Evolutionary conservation across 2,888 invertebrate genomes (phyloP).

Genomic region (Dysmachus trigonus): DNA sequence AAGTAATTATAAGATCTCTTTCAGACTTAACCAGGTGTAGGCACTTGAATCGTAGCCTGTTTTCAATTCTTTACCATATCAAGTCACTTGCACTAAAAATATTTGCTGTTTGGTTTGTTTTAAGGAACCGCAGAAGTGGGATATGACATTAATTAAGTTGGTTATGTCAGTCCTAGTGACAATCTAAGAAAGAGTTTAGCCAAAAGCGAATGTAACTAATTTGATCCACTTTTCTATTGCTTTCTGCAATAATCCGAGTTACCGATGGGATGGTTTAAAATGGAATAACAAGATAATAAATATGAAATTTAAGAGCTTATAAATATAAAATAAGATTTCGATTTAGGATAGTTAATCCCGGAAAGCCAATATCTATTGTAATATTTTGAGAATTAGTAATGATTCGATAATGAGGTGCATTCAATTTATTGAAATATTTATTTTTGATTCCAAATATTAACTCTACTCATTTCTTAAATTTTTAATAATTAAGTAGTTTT

Average conservation of each 20-base stretch:
- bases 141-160: background rate
- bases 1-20: background rate
- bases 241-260: background rate
- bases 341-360: background rate
- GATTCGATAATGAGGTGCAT: too few species aligned
- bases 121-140: background rate
- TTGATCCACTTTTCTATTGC: background rate
- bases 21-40: background rate
- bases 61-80: background rate
- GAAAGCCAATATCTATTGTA: too few species aligned
- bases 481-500: too few species aligned
- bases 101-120: background rate
- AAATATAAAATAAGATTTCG: too few species aligned
- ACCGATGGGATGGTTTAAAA: background rate
- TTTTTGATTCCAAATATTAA: too few species aligned
- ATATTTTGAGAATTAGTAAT: too few species aligned
- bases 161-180: background rate
- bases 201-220: background rate
- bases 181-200: background rate
- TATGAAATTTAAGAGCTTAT: too few species aligned
- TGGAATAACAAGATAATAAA: background rate
- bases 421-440: too few species aligned
- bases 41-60: background rate
- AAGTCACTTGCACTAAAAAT: background rate
- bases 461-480: too few species aligned